Evolutionary conservation across 1,140 invertebrate species (phyloP).

Genomic region (Notospermus geniculatus): DNA sequence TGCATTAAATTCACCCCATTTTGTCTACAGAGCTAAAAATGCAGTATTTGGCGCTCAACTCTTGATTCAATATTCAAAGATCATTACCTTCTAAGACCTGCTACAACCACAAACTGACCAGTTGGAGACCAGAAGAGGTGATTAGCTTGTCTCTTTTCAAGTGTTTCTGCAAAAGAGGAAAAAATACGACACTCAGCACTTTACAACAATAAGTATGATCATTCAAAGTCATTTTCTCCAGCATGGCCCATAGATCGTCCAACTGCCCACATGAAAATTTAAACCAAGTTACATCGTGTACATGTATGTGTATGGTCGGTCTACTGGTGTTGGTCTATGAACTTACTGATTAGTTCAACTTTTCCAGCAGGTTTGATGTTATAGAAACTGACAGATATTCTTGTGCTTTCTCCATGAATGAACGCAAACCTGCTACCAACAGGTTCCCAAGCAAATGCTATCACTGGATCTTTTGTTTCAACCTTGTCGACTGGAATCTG

Average conservation of each 20-base stretch:
- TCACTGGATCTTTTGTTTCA: constrained; percentile 79
- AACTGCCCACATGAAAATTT: too few species aligned
- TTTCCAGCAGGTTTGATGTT: constrained; percentile 84
- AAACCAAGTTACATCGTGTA: too few species aligned
- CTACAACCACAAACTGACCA: constrained; percentile 93
- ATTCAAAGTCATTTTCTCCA: background rate
- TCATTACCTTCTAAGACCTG: constrained; percentile 66
- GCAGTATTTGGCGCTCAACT: too few species aligned
- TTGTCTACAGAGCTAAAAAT: too few species aligned
- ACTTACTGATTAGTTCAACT: constrained; percentile 77
- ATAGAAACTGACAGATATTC: constrained; percentile 90
- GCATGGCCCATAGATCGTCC: constrained; percentile 14
- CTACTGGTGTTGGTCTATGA: too few species aligned
- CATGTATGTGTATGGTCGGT: too few species aligned
- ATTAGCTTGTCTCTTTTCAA: constrained; percentile 86
- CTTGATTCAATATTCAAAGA: background rate
- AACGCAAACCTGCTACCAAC: constrained; percentile 93
- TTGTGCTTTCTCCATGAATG: constrained; percentile 88
- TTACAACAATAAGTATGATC: background rate
- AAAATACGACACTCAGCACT: constrained; percentile 7
- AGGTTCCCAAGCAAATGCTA: constrained; percentile 98
- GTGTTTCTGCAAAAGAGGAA: constrained; percentile 41
- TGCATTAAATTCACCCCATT: too few species aligned
- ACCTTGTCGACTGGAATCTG: constrained; percentile 97
- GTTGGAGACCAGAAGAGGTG: constrained; percentile 95